These are phyloP conservation scores for Brienomyrus longianalis DNA, from an alignment of 2,113 vertebrate genomes.

Conservation along the genomic window DNA sequence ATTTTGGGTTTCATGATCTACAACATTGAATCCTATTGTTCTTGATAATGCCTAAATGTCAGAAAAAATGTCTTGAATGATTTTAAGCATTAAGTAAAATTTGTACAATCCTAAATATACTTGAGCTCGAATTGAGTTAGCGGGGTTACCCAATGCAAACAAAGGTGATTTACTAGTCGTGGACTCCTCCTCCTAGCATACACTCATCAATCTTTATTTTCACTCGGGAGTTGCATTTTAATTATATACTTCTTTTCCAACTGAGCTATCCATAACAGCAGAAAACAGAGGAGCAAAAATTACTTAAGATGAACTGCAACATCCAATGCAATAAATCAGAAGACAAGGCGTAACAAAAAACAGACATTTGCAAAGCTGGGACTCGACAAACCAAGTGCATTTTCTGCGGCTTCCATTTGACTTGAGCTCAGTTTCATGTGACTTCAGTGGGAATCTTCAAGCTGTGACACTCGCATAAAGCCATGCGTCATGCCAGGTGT, in stretches of 20 bases:
- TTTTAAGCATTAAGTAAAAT: neutral
- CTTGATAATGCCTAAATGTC: neutral
- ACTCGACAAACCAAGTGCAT: neutral
- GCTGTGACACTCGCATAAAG: neutral
- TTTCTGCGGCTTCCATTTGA: neutral
- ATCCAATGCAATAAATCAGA: slow-evolving; percentile 4
- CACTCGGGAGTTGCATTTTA: neutral
- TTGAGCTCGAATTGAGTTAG: neutral
- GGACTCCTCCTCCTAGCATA: neutral
- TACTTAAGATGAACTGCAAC: neutral
- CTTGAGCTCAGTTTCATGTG: neutral
- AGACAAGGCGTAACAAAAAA: neutral
- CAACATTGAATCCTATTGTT: neutral
- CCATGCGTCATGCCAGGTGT: neutral
- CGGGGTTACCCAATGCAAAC: neutral
- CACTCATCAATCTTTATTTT: neutral
- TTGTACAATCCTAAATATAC: neutral
- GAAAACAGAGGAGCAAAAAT: slow-evolving; percentile 2
- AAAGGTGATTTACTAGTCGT: neutral
- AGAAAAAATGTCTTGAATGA: neutral
- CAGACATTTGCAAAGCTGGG: neutral
- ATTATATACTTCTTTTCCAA: slow-evolving; percentile 8
- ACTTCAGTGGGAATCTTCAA: neutral
- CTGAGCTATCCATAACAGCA: neutral
- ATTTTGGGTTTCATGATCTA: neutral